These are phyloP conservation scores for Brachymystax lenok DNA, from an alignment of 2,797 vertebrate species.

Conservation along the genomic window DNA sequence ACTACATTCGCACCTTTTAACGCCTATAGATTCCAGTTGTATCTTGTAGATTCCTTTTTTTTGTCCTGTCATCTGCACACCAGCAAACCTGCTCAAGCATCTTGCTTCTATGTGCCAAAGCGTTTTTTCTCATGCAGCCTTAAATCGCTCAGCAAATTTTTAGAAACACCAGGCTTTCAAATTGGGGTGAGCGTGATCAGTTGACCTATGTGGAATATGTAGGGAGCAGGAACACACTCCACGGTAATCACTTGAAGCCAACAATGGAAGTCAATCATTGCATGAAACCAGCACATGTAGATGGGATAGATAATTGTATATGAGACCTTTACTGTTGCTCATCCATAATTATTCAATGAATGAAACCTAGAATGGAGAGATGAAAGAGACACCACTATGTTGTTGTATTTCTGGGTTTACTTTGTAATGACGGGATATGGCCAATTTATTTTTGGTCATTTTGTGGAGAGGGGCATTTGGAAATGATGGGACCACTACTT, in stretches of 20 bases:
- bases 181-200: background rate
- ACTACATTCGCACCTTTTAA: conserved; percentile 27
- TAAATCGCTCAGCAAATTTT: background rate
- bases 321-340: background rate
- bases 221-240: background rate
- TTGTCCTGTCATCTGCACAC: conserved; percentile 34
- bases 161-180: background rate
- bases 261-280: background rate
- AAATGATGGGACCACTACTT: background rate
- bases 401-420: background rate
- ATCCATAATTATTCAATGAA: background rate
- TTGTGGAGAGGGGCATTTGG: background rate
- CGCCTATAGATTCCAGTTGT: conserved; percentile 13
- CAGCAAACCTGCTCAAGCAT: conserved; percentile 43
- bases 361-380: background rate
- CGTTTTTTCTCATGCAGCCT: background rate
- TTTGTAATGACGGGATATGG: background rate
- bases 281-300: background rate
- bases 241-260: no score
- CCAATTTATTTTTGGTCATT: background rate
- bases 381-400: background rate
- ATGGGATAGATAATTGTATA: background rate
- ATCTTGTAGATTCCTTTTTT: conserved; percentile 22
- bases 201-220: background rate
- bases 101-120: background rate